Conservation (phyloP, 2,113 vertebrate genomes). For the Neolamprologus toae region DNA sequence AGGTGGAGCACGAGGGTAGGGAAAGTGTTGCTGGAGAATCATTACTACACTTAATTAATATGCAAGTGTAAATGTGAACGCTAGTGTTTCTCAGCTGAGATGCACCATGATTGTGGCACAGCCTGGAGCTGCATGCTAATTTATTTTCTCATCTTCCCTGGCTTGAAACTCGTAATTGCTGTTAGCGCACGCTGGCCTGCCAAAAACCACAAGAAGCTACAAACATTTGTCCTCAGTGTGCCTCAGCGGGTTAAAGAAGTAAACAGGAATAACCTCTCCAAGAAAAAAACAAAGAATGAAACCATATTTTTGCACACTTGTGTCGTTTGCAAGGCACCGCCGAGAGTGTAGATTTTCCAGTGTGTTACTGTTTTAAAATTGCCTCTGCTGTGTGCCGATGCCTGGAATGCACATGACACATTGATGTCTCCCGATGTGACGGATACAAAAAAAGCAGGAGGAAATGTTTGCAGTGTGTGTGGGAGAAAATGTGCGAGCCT, state of each 20-base stretch:
- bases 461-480: background rate
- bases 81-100: slow-evolving; percentile 25
- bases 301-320: background rate
- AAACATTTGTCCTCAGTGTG: background rate
- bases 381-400: background rate
- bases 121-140: slow-evolving; percentile 58
- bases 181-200: background rate
- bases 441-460: background rate
- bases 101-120: slow-evolving; percentile 24
- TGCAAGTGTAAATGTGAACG: slow-evolving; percentile 37
- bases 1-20: background rate
- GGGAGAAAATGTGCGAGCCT: background rate
- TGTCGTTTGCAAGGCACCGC: background rate
- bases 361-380: background rate
- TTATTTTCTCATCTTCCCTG: slow-evolving; percentile 35
- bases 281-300: background rate
- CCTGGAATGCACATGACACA: background rate
- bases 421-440: slow-evolving; percentile 17
- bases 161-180: slow-evolving; percentile 19
- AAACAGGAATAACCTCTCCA: background rate
- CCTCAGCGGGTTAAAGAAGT: background rate
- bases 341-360: background rate
- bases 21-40: slow-evolving; percentile 16
- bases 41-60: slow-evolving; percentile 46
- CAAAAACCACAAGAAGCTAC: background rate